These are phyloP conservation scores for Euphonia xanthogaster DNA, from an alignment of 2,797 vertebrate genomes.

Conservation along the genomic window DNA sequence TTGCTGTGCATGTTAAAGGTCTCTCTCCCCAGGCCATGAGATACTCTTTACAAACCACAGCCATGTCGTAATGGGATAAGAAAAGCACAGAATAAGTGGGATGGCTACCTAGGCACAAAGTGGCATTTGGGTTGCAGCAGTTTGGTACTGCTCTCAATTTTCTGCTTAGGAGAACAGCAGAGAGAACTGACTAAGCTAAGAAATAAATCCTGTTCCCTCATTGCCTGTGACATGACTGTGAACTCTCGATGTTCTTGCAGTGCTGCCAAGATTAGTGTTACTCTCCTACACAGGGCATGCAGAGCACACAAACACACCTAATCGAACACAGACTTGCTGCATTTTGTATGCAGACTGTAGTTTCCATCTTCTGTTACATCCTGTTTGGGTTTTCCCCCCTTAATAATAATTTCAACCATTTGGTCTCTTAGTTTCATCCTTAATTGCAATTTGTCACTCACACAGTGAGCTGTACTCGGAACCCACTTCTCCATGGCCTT, in stretches of 20 bases:
- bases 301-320: neutral
- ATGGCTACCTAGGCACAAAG: neutral
- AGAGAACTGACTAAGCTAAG: neutral
- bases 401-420: neutral
- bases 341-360: neutral
- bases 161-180: neutral
- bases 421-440: neutral
- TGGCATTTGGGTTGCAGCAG: neutral
- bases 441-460: neutral
- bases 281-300: neutral
- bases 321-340: neutral
- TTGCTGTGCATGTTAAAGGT: neutral
- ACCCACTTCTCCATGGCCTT: neutral
- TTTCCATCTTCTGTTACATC: neutral
- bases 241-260: neutral
- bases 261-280: neutral
- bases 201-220: neutral
- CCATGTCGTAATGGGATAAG: neutral
- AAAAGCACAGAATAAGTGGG: neutral
- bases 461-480: neutral
- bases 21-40: neutral
- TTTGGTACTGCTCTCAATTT: neutral
- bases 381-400: neutral
- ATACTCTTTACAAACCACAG: neutral
- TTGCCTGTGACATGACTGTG: neutral